phyloP scores from a whole-genome alignment of 1,140 invertebrate genomes.

The Rhopalosiphum padi region DNA sequence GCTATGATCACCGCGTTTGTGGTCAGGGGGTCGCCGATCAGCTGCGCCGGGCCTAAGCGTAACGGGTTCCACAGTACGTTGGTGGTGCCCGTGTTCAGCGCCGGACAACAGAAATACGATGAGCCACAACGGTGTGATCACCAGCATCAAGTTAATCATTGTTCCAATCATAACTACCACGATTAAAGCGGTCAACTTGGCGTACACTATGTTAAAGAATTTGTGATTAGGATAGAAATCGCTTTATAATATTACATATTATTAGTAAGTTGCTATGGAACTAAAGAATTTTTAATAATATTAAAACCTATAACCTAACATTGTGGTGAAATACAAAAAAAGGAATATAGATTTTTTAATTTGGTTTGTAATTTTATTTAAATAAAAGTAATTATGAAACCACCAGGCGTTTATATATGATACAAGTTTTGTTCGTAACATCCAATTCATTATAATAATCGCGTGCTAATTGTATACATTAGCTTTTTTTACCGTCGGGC shows the following conservation, averaged over 20 bases:
- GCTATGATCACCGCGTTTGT: background rate
- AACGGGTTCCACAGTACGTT: background rate
- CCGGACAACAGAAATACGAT: background rate
- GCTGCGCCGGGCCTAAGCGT: background rate
- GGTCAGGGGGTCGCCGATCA: background rate
- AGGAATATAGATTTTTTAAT: background rate
- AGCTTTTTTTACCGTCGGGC: constrained; percentile 99
- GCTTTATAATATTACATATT: too few species aligned
- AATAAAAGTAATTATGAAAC: constrained; percentile 61
- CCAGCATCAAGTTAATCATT: background rate
- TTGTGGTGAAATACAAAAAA: background rate
- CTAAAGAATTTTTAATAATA: too few species aligned
- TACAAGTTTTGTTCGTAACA: constrained; percentile 98
- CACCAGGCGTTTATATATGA: constrained; percentile 76
- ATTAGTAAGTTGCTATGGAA: background rate
- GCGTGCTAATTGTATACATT: constrained; percentile 94
- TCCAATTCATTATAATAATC: constrained; percentile 97
- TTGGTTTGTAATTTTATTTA: constrained; percentile 43
- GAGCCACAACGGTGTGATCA: too few species aligned
- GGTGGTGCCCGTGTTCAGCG: background rate
- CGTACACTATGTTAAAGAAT: background rate
- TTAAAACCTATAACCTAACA: too few species aligned
- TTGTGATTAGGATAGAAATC: too few species aligned
- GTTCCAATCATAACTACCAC: too few species aligned
- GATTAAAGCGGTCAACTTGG: background rate